Evolutionary conservation across 2,888 invertebrate genomes (phyloP).

Genomic region (Drosophila kambysellisi): DNA sequence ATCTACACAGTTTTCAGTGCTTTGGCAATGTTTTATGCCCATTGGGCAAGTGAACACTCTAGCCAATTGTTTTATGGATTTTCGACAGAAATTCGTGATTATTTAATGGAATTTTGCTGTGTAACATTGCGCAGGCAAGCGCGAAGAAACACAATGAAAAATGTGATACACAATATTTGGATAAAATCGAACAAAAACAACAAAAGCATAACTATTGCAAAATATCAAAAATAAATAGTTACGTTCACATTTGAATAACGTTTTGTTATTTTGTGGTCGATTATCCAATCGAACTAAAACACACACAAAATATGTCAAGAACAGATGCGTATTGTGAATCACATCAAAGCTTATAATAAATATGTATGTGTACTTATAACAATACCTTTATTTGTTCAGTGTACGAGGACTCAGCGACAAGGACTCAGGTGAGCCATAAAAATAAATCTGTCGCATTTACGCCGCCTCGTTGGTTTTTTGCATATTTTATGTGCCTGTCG

Average conservation of each 20-base stretch:
- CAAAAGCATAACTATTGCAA: conserved; percentile 13
- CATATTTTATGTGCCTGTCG: conserved; percentile 71
- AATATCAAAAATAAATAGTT: conserved; percentile 14
- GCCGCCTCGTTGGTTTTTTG: conserved; percentile 70
- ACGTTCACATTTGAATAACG: conserved; percentile 6
- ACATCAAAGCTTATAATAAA: conserved; percentile 12
- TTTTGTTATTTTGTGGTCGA: conserved; percentile 32
- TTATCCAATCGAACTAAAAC: conserved; percentile 29
- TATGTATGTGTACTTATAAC: conserved; percentile 1
- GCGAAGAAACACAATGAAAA: conserved; percentile 5
- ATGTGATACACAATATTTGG: conserved; percentile 1
- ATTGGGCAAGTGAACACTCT: conserved; percentile 20
- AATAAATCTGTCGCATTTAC: conserved; percentile 77
- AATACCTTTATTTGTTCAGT: conserved; percentile 39
- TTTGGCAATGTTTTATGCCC: conserved; percentile 52
- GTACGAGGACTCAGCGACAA: conserved; percentile 36
- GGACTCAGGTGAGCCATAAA: conserved; percentile 67
- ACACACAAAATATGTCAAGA: conserved; percentile 8
- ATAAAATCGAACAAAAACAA: conserved; percentile 1
- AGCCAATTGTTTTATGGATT: conserved; percentile 49
- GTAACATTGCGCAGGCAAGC: conserved; percentile 6
- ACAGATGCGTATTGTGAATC: conserved; percentile 20
- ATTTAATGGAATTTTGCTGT: conserved; percentile 51
- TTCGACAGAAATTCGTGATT: conserved; percentile 45
- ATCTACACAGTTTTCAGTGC: neutral